Evolutionary conservation across 2,888 invertebrate genomes (phyloP).

Genomic region (Bursaphelenchus okinawaensis): DNA sequence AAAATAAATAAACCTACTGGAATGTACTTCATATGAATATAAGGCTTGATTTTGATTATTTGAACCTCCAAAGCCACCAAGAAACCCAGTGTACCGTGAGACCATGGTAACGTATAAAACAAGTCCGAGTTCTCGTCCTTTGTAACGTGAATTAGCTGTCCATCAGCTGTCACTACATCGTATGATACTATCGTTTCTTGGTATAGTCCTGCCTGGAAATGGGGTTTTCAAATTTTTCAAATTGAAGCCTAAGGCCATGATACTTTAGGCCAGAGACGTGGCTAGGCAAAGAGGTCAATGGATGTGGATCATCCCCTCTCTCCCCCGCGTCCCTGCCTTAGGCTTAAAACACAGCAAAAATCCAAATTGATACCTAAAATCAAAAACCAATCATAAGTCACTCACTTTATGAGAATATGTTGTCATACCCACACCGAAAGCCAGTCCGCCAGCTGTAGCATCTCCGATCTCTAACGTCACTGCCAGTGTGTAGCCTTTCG

Average conservation of each 20-base stretch:
- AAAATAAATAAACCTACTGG: slow-evolving; percentile 61
- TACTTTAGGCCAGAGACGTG: too few species aligned
- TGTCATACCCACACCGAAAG: slow-evolving; percentile 71
- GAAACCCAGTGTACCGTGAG: slow-evolving; percentile 65
- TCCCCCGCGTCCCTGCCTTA: too few species aligned
- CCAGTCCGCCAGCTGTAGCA: slow-evolving; percentile 69
- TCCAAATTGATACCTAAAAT: too few species aligned
- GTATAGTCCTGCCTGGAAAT: slow-evolving; percentile 65
- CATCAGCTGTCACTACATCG: slow-evolving; percentile 68
- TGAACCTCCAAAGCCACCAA: slow-evolving; percentile 67
- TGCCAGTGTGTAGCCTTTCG: slow-evolving; percentile 66
- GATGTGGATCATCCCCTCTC: too few species aligned
- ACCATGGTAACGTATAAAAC: slow-evolving; percentile 67
- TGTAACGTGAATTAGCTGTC: slow-evolving; percentile 60
- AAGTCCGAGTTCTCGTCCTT: slow-evolving; percentile 64
- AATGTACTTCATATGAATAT: slow-evolving; percentile 67
- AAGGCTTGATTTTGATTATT: slow-evolving; percentile 67
- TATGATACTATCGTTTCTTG: slow-evolving; percentile 68
- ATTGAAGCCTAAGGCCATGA: too few species aligned
- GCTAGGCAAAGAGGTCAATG: too few species aligned
- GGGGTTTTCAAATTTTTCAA: too few species aligned
- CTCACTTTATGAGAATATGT: slow-evolving; percentile 68
- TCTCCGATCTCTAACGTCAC: slow-evolving; percentile 70
- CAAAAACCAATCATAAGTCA: neutral
- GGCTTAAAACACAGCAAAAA: too few species aligned